Evolutionary conservation across 2,888 invertebrate species (phyloP).

Genomic region (Melanchra persicariae): DNA sequence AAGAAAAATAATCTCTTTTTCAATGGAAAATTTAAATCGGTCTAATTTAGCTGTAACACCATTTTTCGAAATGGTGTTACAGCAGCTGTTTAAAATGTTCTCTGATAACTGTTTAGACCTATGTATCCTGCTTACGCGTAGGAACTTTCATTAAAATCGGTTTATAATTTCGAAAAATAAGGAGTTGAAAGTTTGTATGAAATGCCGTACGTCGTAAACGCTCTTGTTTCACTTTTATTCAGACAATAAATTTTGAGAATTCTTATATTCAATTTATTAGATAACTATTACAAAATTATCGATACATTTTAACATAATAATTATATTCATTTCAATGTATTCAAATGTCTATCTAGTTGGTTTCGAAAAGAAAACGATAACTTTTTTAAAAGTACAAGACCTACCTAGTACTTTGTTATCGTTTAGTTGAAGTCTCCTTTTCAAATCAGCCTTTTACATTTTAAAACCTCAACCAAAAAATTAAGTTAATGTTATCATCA

Average conservation of each 20-base stretch:
- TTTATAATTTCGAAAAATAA: too few relatives aligned
- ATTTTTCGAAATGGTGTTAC: too few relatives aligned
- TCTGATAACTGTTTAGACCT: too few relatives aligned
- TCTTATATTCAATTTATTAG: neutral
- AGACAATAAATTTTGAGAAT: constrained; percentile 2
- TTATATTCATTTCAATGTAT: neutral
- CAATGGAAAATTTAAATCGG: too few relatives aligned
- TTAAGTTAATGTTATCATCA: neutral
- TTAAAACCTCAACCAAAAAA: constrained; percentile 24
- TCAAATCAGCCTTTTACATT: constrained; percentile 49
- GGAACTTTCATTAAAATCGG: too few relatives aligned
- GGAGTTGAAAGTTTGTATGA: too few relatives aligned
- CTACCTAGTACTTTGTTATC: neutral
- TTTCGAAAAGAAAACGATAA: constrained; percentile 67
- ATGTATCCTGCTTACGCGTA: too few relatives aligned
- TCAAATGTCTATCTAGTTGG: neutral
- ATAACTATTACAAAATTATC: neutral
- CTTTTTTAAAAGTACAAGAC: neutral
- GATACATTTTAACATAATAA: neutral
- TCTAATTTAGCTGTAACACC: too few relatives aligned
- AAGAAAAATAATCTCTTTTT: too few relatives aligned
- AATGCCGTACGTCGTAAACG: too few relatives aligned
- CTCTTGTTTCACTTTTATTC: constrained; percentile 14
- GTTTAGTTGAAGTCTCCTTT: constrained; percentile 60
- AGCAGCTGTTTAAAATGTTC: too few relatives aligned